Evolutionary conservation across 2,888 invertebrate genomes (phyloP).

Genomic region (Argyra leucocephala): DNA sequence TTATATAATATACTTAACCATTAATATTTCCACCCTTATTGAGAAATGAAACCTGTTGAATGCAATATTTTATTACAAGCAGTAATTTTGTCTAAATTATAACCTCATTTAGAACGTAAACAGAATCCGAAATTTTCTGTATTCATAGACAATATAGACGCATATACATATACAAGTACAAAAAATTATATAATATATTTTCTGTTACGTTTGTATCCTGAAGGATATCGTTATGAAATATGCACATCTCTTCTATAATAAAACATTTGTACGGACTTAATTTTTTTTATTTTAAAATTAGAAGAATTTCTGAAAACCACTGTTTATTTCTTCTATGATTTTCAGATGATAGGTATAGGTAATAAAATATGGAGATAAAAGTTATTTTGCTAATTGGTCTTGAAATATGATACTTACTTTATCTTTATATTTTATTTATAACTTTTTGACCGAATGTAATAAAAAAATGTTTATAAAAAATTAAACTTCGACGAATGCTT

Average conservation of each 20-base stretch:
- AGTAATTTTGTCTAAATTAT: background rate
- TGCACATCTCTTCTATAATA: background rate
- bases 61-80: background rate
- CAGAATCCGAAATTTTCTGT: background rate
- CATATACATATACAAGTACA: background rate
- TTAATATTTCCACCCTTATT: background rate
- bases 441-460: conserved; percentile 2
- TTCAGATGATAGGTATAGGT: background rate
- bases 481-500: too few relatives aligned
- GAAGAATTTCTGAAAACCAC: background rate
- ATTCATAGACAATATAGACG: background rate
- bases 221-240: too few relatives aligned
- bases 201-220: background rate
- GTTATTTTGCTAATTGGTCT: background rate
- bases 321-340: background rate
- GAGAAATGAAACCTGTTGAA: background rate
- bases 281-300: background rate
- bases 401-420: background rate
- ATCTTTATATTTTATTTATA: background rate
- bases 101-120: conserved; percentile 6
- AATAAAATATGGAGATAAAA: background rate
- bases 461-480: too few relatives aligned
- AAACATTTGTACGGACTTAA: background rate
- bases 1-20: background rate
- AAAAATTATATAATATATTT: background rate